Conservation (phyloP, 2,888 invertebrate species). For the Escarpia spicata region DNA sequence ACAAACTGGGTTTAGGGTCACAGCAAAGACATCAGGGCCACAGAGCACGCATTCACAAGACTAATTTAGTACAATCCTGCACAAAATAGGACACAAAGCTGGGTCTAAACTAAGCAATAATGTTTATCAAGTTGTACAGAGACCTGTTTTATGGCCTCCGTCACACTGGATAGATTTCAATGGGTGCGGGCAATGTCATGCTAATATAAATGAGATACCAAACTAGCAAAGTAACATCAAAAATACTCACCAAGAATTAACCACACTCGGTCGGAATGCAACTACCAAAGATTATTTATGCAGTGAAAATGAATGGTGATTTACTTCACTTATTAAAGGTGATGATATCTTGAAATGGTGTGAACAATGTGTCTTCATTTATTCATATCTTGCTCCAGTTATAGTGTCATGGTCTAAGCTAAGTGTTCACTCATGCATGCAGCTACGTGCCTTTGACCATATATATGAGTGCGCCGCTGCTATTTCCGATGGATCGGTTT, state of each 20-base stretch:
- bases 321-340: background rate
- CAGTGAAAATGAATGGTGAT: background rate
- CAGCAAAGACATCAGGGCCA: background rate
- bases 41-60: background rate
- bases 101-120: conserved; percentile 8
- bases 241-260: background rate
- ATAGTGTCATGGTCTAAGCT: background rate
- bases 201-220: background rate
- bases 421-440: background rate
- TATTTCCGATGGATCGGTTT: conserved; percentile 10
- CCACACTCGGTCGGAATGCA: background rate
- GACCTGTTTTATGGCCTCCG: background rate
- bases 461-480: background rate
- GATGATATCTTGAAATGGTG: background rate
- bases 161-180: background rate
- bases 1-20: background rate
- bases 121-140: background rate
- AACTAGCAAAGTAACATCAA: background rate
- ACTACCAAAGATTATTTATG: background rate
- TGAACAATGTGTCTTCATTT: background rate
- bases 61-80: background rate
- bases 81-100: background rate
- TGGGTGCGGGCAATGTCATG: background rate
- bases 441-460: background rate
- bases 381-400: background rate